Evolutionary conservation across 2,113 vertebrate genomes (phyloP), one percentile per base, ranked within the genome.

Genomic region (Turnix velox): DNA sequence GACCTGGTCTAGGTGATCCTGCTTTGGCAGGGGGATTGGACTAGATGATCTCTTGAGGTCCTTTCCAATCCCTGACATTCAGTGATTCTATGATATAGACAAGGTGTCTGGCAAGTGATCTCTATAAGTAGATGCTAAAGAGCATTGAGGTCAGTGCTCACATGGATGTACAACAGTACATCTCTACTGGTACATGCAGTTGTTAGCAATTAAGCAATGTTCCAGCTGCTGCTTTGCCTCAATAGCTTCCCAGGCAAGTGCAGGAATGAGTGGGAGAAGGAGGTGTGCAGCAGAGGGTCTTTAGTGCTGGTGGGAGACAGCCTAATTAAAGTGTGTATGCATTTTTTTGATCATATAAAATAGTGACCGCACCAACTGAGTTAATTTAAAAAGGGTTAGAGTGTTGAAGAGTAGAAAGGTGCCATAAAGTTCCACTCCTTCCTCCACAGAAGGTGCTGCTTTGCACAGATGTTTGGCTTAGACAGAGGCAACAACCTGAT

Each of bases 201-300:
- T 76, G 33, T 57, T 84, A 46, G 78, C 69, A 93, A 92, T 92
- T 81, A 94, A 89, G 76, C 71, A 92, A 62, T 0, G 1, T 94
- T 93, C 95, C 88, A 59, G 40, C 24, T 91, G 75, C 63, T 84
- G 45, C 33, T 87, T 83, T 92, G 63, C 69, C 84, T 61, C 13
- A 67, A 51, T 39, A 85, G 24, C 67, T 94, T 87, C 74, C 37
- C 40, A 85, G 62, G 78, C 75, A 90, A 94, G 37, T 4, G 4
- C 65, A 92, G 68, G 83, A 69, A 93, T 63, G 51, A 92, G 57
- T 76, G 35, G 84, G 87, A 96, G 93, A 93, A 69, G 63, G 45
- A 73, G 72, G 49, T 73, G 74, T 77, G 59, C 58, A 80, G 55
- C 75, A 86, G 63, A 85, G 79, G 51, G 68, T 35, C 92, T 90